A percentile compares a stretch with the other conserved stretches of the same genome.
Evolutionary conservation across 2,797 vertebrate genomes (phyloP).

Genomic region (Mormyrops attenuatus): DNA sequence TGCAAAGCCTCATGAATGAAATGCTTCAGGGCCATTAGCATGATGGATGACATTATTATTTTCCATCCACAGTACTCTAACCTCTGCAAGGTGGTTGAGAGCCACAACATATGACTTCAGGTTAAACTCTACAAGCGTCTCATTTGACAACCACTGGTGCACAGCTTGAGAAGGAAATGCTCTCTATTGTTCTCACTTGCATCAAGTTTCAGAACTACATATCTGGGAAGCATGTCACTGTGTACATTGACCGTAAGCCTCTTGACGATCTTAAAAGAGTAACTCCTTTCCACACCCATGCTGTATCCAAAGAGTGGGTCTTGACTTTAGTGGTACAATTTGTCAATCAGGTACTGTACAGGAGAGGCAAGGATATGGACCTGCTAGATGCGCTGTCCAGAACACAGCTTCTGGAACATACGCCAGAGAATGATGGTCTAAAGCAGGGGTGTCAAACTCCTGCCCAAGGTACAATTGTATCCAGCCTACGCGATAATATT

Average conservation of each 20-base stretch:
- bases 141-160: background rate
- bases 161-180: background rate
- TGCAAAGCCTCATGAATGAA: constrained; percentile 15
- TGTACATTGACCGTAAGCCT: background rate
- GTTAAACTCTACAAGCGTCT: background rate
- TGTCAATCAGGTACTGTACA: background rate
- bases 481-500: background rate
- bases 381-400: background rate
- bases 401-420: background rate
- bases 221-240: background rate
- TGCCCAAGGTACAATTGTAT: background rate
- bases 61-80: background rate
- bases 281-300: background rate
- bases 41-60: constrained; percentile 27
- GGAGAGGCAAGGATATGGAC: background rate
- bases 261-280: background rate
- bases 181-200: background rate
- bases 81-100: constrained; percentile 1
- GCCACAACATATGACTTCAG: background rate
- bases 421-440: background rate
- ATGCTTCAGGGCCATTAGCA: constrained; percentile 20
- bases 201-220: background rate
- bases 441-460: background rate
- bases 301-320: background rate
- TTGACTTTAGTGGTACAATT: background rate